phyloP scores from a whole-genome alignment of 2,113 vertebrate species.

The Serinus canaria region DNA sequence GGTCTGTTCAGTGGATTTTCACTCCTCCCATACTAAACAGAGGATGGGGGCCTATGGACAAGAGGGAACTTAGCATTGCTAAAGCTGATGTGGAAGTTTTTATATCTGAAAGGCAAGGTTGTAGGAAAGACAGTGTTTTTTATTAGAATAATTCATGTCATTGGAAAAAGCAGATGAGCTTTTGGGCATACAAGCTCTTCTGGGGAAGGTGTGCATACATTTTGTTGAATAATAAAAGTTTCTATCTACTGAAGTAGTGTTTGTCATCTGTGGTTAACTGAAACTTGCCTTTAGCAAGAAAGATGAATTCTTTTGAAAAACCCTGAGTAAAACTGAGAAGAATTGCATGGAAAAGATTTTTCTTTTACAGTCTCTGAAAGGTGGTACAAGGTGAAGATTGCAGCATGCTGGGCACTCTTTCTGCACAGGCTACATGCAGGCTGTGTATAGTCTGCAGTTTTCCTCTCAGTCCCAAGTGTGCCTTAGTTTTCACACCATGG shows the following conservation, averaged over 20 bases:
- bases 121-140: not conserved
- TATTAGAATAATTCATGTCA: not conserved
- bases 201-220: not conserved
- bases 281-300: constrained; percentile 4
- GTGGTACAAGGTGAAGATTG: not conserved
- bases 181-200: not conserved
- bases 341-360: not conserved
- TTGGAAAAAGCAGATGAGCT: not conserved
- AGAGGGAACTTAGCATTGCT: not conserved
- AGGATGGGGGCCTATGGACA: not conserved
- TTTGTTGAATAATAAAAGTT: not conserved
- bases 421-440: not conserved
- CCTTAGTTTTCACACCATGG: not conserved
- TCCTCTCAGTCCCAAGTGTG: not conserved
- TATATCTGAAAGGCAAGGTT: not conserved
- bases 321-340: not conserved
- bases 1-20: not conserved
- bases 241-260: not conserved
- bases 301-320: not conserved
- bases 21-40: not conserved
- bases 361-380: not conserved
- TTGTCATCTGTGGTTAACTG: not conserved
- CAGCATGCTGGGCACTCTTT: not conserved
- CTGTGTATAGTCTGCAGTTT: not conserved
- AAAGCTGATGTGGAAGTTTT: not conserved